These are phyloP conservation scores for Drosophila fuyamai DNA, from an alignment of 1,140 invertebrate genomes.

Conservation along the genomic window DNA sequence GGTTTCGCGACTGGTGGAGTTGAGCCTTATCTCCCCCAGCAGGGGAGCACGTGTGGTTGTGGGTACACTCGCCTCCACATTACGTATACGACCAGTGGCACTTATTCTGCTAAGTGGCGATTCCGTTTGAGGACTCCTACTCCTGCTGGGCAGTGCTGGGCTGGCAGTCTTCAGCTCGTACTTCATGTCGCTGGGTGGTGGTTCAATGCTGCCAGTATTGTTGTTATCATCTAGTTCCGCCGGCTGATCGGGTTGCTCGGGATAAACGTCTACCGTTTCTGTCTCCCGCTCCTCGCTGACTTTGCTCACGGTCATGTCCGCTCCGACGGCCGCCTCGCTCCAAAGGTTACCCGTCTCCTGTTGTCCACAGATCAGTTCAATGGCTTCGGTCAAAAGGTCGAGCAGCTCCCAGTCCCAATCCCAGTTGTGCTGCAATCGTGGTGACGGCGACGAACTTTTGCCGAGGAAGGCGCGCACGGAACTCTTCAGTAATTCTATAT, in stretches of 20 bases:
- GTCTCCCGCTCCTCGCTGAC: constrained; percentile 65
- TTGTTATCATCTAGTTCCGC: constrained; percentile 40
- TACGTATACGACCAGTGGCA: constrained; percentile 39
- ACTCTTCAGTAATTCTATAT: constrained; percentile 65
- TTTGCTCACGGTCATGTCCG: constrained; percentile 70
- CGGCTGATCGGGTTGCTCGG: constrained; percentile 57
- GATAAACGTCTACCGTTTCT: constrained; percentile 62
- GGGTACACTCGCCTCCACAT: constrained; percentile 9
- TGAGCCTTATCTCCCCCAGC: constrained; percentile 56
- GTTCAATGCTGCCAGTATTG: constrained; percentile 24
- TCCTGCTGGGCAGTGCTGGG: constrained; percentile 18
- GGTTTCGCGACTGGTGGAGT: constrained; percentile 52
- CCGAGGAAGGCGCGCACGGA: constrained; percentile 57
- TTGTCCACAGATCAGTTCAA: constrained; percentile 48
- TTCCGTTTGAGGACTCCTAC: constrained; percentile 4
- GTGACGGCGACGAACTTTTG: constrained; percentile 12
- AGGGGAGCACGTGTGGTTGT: constrained; percentile 27
- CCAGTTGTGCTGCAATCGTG: not conserved
- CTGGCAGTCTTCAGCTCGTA: constrained; percentile 49
- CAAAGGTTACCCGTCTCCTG: constrained; percentile 62
- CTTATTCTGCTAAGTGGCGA: not conserved
- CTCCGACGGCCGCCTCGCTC: constrained; percentile 30
- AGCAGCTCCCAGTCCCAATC: constrained; percentile 57
- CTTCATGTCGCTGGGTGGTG: constrained; percentile 52
- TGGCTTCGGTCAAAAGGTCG: constrained; percentile 53